Evolutionary conservation across 2,888 invertebrate species (phyloP).

Genomic region (Lottia scabra): DNA sequence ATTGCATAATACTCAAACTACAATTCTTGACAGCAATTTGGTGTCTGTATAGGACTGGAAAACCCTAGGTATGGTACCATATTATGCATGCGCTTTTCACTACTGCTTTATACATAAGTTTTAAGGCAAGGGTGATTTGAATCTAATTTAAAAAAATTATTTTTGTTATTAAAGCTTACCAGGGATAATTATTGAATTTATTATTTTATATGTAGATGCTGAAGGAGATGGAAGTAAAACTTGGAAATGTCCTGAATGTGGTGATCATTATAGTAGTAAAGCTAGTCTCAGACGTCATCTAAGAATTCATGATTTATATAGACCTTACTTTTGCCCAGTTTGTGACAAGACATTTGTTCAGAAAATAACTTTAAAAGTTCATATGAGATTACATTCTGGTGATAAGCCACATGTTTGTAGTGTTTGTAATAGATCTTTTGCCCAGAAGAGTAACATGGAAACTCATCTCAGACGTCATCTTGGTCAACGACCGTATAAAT

Average conservation of each 20-base stretch:
- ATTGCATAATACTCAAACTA: too few relatives aligned
- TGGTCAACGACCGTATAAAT: constrained; percentile 29
- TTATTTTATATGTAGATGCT: neutral
- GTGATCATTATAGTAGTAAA: constrained; percentile 13
- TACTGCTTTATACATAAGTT: too few relatives aligned
- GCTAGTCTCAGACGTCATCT: constrained; percentile 10
- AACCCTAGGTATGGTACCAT: too few relatives aligned
- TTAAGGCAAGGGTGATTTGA: too few relatives aligned
- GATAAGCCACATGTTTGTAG: constrained; percentile 38
- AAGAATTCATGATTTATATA: constrained; percentile 16
- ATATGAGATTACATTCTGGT: constrained; percentile 35
- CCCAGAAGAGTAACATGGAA: constrained; percentile 28
- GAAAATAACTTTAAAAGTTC: constrained; percentile 32
- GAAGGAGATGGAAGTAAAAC: neutral
- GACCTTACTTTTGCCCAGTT: constrained; percentile 26
- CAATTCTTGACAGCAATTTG: too few relatives aligned
- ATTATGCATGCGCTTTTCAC: too few relatives aligned
- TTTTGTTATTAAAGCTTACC: too few relatives aligned
- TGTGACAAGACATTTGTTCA: constrained; percentile 35
- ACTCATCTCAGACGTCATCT: constrained; percentile 29
- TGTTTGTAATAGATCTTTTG: constrained; percentile 37
- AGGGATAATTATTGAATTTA: too few relatives aligned
- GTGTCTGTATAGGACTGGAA: too few relatives aligned
- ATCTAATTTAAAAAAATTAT: too few relatives aligned
- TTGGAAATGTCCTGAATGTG: constrained; percentile 12